Evolutionary conservation across 2,113 vertebrate genomes (phyloP), one percentile per base, ranked within the genome.

Genomic region (Sphaerodactylus townsendi): DNA sequence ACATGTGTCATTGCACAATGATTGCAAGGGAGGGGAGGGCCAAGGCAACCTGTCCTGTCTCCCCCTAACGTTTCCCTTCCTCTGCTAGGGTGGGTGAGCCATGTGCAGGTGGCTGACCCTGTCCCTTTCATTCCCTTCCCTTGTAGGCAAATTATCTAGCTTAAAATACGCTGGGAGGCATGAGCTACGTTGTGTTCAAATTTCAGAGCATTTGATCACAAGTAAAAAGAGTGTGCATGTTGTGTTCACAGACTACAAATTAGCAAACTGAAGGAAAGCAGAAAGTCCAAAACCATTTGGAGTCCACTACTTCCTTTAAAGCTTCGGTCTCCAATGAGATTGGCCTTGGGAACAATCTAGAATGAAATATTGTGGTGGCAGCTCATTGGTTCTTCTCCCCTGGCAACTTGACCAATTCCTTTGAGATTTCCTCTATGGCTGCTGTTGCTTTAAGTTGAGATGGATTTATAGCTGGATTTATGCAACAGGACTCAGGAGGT

Each of bases 201-300:
- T n/a, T n/a, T n/a, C n/a, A n/a, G n/a, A n/a, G n/a, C n/a, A n/a
- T n/a, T n/a, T 5, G 53, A 21, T 56, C 53, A 37, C 35, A 69
- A 72, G 10, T 28, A 28, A 44, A 41, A 41, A 44, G 23, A 13
- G 25, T 44, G 10, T 72, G 70, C 8, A 30, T 44, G 5, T 11
- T 14, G 14, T 28, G 39, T 25, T 30, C 23, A 72, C 6, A 35
- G 17, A 8, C 64, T 56, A 23, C 14, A 6, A 56, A 23, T 56
- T 81, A 37, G 64, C 77, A 85, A 90, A 92, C 82, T n/a, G 9
- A 35, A 82, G 37, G 11, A 30, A 62, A 79, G 35, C 11, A 82
- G 46, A 10, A 35, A 23, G 48, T 65, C 83, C 82, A 92, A 17
- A 7, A 78, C 9, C 5, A 81, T 23, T 17, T 39, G 46, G n/a